Base-by-base conservation (phyloP, 2,888 invertebrate genomes). In the Bellardia pandia region DNA sequence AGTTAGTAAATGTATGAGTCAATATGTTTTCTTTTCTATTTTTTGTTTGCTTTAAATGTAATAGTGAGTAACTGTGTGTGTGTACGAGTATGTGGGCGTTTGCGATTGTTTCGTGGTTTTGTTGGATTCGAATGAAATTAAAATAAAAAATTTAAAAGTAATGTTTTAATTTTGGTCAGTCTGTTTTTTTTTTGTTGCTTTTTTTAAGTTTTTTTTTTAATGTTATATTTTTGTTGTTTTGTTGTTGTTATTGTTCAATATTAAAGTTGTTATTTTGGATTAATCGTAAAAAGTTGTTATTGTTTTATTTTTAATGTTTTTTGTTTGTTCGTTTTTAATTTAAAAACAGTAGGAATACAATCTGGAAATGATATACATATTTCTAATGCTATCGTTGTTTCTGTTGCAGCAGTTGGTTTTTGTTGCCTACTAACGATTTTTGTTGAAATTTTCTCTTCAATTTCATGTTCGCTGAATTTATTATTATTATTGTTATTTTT, bases 381-480 rank as follows among this genome's bases (percentile, higher is more conserved):
- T 74, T 40, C n/a, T 33, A 74, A 66, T 75, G 75, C 40, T 75
- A 76, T 68, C 66, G 79, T 69, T 69, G 79, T 13, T 56, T 72
- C n/a, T 80, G 69, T 13, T 56, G 76, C 11, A 80, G 69, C 33
- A 69, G 69, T 30, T 66, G 75, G 75, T 42, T 62, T 66, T 45
- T 77, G 53, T 40, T 72, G 74, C 48, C 56, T 78, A 56, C 75
- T 85, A 60, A 75, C 75, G 53, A 82, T 75, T 87, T 60, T 77
- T 72, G 23, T 82, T 64, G 69, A 74, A 71, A 62, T 53, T 64
- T 85, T 82, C 37, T 74, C 72, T 71, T 75, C 42, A 77, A 48
- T 74, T 84, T 71, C 77, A 60, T 84, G 68, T 78, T 78, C 74
- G 64, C 74, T 81, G 66, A 69, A 71, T 77, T 77, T 77, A 68